Percentiles rank a stretch among this genome's conserved stretches.
These are phyloP conservation scores for Bathynomus jamesi DNA, from an alignment of 1,140 invertebrate species.

Conservation along the genomic window DNA sequence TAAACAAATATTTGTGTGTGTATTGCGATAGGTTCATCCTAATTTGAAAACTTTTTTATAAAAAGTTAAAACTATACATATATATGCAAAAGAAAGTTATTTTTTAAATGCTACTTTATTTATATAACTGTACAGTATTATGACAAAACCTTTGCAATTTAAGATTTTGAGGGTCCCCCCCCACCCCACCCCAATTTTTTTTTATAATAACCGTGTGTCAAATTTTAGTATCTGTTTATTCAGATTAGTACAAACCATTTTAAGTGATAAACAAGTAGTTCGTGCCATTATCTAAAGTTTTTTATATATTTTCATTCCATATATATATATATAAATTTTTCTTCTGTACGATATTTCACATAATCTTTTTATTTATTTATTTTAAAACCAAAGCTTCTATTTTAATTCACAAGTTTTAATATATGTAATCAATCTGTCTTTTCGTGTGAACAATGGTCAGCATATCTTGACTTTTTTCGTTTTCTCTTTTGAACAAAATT, in stretches of 20 bases:
- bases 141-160: too few species aligned
- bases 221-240: not conserved
- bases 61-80: not conserved
- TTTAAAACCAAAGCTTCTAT: not conserved
- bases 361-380: not conserved
- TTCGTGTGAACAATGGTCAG: too few species aligned
- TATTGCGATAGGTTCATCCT: not conserved
- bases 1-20: not conserved
- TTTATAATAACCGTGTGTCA: not conserved
- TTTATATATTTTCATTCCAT: not conserved
- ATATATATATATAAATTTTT: not conserved
- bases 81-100: conserved; percentile 1
- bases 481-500: too few species aligned
- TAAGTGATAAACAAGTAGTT: not conserved
- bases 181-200: too few species aligned
- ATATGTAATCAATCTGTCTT: too few species aligned
- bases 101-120: not conserved
- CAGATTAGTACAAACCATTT: conserved; percentile 1
- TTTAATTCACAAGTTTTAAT: too few species aligned
- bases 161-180: too few species aligned
- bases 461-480: too few species aligned
- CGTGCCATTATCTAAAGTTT: not conserved
- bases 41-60: not conserved
- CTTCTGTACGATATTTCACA: not conserved
- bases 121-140: too few species aligned